Percentiles rank a stretch among this genome's conserved stretches.
Conservation (phyloP, 2,888 invertebrate genomes). For the Smittia aterrima region DNA sequence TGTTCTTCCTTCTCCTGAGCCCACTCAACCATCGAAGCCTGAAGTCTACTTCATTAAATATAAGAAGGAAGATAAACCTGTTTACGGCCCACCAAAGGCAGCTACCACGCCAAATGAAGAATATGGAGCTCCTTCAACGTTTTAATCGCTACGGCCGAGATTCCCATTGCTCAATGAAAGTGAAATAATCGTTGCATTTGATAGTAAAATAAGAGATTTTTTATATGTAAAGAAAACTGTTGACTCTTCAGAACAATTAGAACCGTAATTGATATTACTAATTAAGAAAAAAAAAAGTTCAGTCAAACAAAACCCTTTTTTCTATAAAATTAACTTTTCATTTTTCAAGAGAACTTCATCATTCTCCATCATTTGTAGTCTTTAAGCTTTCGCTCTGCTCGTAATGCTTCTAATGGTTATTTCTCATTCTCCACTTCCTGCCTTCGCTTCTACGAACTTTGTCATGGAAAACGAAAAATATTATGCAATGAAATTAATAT, state of each 20-base stretch:
- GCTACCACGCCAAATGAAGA: not conserved
- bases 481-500: conserved; percentile 4
- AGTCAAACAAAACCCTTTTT: not conserved
- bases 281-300: not conserved
- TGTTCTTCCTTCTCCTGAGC: conserved; percentile 73
- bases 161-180: not conserved
- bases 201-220: not conserved
- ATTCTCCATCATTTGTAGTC: not conserved
- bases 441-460: not conserved
- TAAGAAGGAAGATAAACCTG: conserved; percentile 56
- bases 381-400: not conserved
- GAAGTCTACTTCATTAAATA: conserved; percentile 90
- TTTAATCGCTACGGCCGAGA: not conserved
- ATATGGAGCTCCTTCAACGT: conserved; percentile 2
- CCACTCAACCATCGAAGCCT: conserved; percentile 84
- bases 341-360: not conserved
- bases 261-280: not conserved
- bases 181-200: not conserved
- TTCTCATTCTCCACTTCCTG: not conserved
- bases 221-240: not conserved
- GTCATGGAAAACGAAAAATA: not conserved
- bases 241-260: not conserved
- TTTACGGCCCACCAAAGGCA: conserved; percentile 45
- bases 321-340: conserved; percentile 15
- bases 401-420: not conserved